Evolutionary conservation across 1,140 invertebrate species (phyloP), one percentile per base, ranked within the genome.

Genomic region (Aleiodes sp.): DNA sequence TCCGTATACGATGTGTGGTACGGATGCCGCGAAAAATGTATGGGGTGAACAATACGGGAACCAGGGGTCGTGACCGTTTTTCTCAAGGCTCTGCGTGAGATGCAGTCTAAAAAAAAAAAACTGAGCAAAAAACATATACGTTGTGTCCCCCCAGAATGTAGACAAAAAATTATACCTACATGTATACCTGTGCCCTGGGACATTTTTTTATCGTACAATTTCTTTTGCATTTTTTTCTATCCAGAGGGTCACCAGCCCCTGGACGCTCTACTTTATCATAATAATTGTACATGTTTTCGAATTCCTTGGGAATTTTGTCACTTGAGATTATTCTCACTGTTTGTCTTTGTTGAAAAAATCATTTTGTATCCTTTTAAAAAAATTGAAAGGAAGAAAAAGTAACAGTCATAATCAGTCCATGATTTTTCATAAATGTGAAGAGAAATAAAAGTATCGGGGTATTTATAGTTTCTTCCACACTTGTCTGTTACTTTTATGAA

Each of bases 401-500:
- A 1, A 8, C 10, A 33, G 31, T 33, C 31, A 33, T 33, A 10
- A n/a, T n/a, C n/a, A n/a, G n/a, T 33, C 10, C 7, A 8, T 33
- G 0, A 8, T 33, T 33, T 33, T 33, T 33, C 1, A 33, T 33
- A 8, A 33, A 33, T 33, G 7, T 33, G 0, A 33, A 10, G 0
- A 2, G 2, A 33, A 33, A 33, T 6, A 4, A 14, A 43, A 1
- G 3, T 6, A 43, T 10, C 10, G 31, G 4, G 12, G 46, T 52
- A 24, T 19, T 8, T 9, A 4, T 16, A 21, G 46, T 2, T 24
- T 26, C 46, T 52, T 24, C 9, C 12, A 24, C 4, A 14, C 29
- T 10, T 41, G 4, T 62, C 26, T 26, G 56, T 59, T 59, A 31
- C 46, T 65, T 65, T 65, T 56, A 59, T 84, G 83, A 85, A 84